A percentile compares a stretch with the other conserved stretches of the same genome.
These are phyloP conservation scores for Drosophila kambysellisi DNA, from an alignment of 2,888 invertebrate species.

Conservation along the genomic window DNA sequence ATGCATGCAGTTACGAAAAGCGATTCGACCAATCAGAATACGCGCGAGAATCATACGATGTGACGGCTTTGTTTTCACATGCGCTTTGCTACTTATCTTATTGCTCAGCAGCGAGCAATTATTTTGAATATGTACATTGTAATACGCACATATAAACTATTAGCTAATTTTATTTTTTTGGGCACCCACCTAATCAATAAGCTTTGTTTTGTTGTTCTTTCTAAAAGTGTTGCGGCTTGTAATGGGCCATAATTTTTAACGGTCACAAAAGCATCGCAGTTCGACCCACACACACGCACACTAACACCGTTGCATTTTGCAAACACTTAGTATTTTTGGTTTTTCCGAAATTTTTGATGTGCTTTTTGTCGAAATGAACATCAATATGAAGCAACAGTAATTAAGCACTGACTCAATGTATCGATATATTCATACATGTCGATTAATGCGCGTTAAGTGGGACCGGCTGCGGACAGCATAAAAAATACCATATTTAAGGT, in stretches of 20 bases:
- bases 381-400: slow-evolving; percentile 1
- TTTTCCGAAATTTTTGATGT: slow-evolving; percentile 10
- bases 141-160: not conserved
- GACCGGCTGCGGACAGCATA: not conserved
- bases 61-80: slow-evolving; percentile 68
- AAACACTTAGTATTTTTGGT: not conserved
- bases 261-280: slow-evolving; percentile 2
- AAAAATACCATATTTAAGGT: slow-evolving; percentile 8
- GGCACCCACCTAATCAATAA: slow-evolving; percentile 36
- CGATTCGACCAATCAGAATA: slow-evolving; percentile 81
- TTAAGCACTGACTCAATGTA: slow-evolving; percentile 11
- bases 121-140: not conserved
- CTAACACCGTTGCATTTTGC: slow-evolving; percentile 10
- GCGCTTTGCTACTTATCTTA: slow-evolving; percentile 26
- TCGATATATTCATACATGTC: slow-evolving; percentile 31
- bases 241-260: slow-evolving; percentile 29
- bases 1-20: slow-evolving; percentile 48
- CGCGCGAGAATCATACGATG: slow-evolving; percentile 84
- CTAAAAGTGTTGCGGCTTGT: slow-evolving; percentile 24
- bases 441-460: slow-evolving; percentile 20
- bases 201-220: slow-evolving; percentile 16
- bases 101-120: slow-evolving; percentile 11
- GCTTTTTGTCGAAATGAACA: slow-evolving; percentile 21
- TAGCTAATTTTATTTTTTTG: not conserved
- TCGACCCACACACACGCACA: not conserved